Base-by-base conservation (phyloP, 2,113 vertebrate species). In the Rissa tridactyla region DNA sequence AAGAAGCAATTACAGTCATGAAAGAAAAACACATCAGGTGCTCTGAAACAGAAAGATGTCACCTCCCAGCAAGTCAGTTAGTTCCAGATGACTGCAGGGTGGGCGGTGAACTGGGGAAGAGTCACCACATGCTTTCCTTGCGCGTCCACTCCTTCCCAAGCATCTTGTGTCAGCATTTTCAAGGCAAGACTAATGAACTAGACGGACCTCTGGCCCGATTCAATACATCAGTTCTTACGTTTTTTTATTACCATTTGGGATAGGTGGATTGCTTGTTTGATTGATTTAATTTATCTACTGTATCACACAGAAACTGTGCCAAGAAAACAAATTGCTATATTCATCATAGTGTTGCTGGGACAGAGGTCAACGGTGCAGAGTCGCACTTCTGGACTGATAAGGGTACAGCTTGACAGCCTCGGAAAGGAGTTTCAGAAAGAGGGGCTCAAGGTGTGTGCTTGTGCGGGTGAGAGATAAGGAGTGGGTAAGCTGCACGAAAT, bases 401-500 rank as follows among this genome's bases (percentile, higher is more conserved):
- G 83, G 21, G 47, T 19, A 3, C 5, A 76, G 52, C 62, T 32
- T 68, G 66, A 11, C 23, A 58, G 49, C 44, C 47, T 85, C 2
- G 4, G 79, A 36, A 60, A 65, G 40, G 61, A 27, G 14, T 17
- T 92, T 54, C 65, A 26, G 42, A 49, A 52, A 46, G 79, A 83
- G 26, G 7, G n/a, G 64, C 76, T 58, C 8, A 6, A 25, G 69
- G 40, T 5, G 4, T 34, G 23, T 25, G 46, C 46, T 44, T 10
- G 6, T 22, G 32, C 1, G 0, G 15, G 34, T 21, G 17, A 30
- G 46, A 57, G 51, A 32, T 6, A 19, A 6, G 13, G 49, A 27
- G 7, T 4, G 27, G 12, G 34, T 21, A 60, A 68, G 18, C 9
- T 8, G 71, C 57, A 30, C 38, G 60, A 21, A 57, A 55, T 30